Conservation (phyloP, 2,797 vertebrate genomes). For the Diplodus sargus region DNA sequence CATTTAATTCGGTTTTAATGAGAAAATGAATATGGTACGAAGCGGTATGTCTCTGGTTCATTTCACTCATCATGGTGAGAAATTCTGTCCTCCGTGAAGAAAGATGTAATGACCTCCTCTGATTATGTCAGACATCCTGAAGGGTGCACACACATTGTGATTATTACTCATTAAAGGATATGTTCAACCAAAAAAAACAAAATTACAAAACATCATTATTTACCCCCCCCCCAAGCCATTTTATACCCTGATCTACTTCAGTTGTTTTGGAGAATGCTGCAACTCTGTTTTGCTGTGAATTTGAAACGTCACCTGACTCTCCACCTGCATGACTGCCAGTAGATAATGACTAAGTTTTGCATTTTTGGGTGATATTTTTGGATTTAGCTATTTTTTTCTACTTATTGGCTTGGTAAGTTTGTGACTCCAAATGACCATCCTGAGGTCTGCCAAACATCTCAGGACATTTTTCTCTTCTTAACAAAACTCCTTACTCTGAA, state of each 20-base stretch:
- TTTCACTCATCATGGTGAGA: too few relatives aligned
- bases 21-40: neutral
- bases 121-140: neutral
- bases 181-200: too few relatives aligned
- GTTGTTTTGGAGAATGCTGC: too few relatives aligned
- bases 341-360: too few relatives aligned
- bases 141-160: neutral
- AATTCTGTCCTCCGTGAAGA: neutral
- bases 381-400: neutral
- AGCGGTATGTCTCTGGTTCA: neutral
- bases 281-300: too few relatives aligned
- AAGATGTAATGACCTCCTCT: neutral
- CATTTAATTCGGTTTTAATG: conserved; percentile 3
- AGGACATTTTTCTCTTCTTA: neutral
- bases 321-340: too few relatives aligned
- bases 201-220: too few relatives aligned
- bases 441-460: neutral
- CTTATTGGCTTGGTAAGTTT: conserved; percentile 3
- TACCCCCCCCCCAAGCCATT: neutral
- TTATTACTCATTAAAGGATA: neutral
- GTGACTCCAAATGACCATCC: neutral
- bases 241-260: neutral
- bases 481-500: conserved; percentile 1
- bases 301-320: too few relatives aligned
- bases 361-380: neutral